phyloP scores from a whole-genome alignment of 2,888 invertebrate genomes.

The Erebia palarica region DNA sequence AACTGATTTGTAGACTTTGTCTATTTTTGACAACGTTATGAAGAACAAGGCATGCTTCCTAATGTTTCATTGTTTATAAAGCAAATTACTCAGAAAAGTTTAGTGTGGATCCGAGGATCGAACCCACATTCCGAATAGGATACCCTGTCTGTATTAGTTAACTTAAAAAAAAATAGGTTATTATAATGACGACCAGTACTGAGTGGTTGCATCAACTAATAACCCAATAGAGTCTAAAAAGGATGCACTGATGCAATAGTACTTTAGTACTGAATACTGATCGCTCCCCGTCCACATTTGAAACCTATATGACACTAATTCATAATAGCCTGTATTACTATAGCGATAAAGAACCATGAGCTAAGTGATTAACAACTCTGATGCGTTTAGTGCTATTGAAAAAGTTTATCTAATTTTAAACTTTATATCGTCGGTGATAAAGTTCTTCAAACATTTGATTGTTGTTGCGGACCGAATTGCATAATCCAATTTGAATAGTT shows the following conservation, averaged over 20 bases:
- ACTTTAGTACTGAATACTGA: neutral
- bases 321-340: neutral
- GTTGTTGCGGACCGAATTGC: slow-evolving; percentile 5
- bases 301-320: neutral
- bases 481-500: slow-evolving; percentile 14
- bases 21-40: too few relatives aligned
- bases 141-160: too few relatives aligned
- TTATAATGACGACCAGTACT: neutral
- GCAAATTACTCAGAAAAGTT: too few relatives aligned
- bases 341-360: neutral
- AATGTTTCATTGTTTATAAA: too few relatives aligned
- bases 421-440: neutral
- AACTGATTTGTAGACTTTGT: too few relatives aligned
- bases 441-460: neutral
- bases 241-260: slow-evolving; percentile 12
- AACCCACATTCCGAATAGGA: too few relatives aligned
- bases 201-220: neutral
- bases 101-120: too few relatives aligned
- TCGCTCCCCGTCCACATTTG: neutral
- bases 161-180: too few relatives aligned
- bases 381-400: neutral
- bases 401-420: neutral
- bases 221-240: neutral
- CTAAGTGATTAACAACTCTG: neutral
- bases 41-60: too few relatives aligned